Evolutionary conservation across 1,140 invertebrate genomes (phyloP).

Genomic region (Zaprionus vittiger): DNA sequence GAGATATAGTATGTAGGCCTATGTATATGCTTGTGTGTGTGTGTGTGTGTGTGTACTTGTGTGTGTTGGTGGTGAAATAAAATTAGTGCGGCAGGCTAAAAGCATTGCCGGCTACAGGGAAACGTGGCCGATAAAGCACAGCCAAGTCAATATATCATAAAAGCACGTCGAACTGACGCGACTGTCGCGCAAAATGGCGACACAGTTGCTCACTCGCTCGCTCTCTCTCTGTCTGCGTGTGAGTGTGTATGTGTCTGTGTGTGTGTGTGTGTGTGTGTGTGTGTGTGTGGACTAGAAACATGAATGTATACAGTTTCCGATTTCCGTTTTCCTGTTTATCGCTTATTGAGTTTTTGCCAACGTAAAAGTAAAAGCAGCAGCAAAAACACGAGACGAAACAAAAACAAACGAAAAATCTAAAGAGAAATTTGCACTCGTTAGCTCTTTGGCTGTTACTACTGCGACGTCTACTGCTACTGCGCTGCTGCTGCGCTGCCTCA

Average conservation of each 20-base stretch:
- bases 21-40: slow-evolving; percentile 11
- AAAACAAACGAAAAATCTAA: slow-evolving; percentile 46
- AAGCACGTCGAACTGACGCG: slow-evolving; percentile 68
- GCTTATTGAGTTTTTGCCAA: slow-evolving; percentile 77
- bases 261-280: slow-evolving; percentile 44
- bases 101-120: slow-evolving; percentile 52
- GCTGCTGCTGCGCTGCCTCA: not conserved
- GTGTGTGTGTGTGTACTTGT: too few species aligned
- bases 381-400: slow-evolving; percentile 26
- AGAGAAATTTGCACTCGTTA: slow-evolving; percentile 79
- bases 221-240: slow-evolving; percentile 7
- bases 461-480: slow-evolving; percentile 8
- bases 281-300: slow-evolving; percentile 62
- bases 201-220: slow-evolving; percentile 6
- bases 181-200: slow-evolving; percentile 54
- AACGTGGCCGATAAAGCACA: slow-evolving; percentile 63
- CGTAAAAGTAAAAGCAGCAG: slow-evolving; percentile 76
- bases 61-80: slow-evolving; percentile 56
- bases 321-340: slow-evolving; percentile 82
- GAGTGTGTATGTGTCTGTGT: slow-evolving; percentile 40
- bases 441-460: slow-evolving; percentile 46
- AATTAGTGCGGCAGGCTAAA: slow-evolving; percentile 74
- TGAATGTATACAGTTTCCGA: slow-evolving; percentile 78
- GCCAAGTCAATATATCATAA: slow-evolving; percentile 81
- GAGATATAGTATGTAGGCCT: not conserved